These are phyloP conservation scores for Passer montanus DNA, from an alignment of 2,113 vertebrate species.

Conservation along the genomic window DNA sequence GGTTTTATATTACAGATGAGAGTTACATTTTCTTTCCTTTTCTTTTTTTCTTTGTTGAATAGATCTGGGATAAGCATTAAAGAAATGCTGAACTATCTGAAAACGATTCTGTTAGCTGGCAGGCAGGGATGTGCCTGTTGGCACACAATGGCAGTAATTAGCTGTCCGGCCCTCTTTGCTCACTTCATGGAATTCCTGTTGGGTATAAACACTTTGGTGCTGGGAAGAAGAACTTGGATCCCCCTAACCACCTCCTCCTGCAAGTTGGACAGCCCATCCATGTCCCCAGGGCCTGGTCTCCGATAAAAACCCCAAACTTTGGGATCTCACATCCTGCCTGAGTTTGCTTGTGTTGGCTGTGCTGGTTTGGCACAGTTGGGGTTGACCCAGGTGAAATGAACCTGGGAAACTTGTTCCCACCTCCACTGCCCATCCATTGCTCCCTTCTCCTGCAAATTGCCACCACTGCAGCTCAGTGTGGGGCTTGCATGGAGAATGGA, in stretches of 20 bases:
- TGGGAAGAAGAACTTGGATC: neutral
- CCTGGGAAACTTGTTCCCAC: neutral
- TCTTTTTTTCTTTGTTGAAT: slow-evolving; percentile 21
- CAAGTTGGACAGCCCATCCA: neutral
- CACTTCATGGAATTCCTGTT: slow-evolving; percentile 2
- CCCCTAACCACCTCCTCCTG: neutral
- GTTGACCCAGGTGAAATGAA: neutral
- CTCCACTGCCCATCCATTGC: neutral
- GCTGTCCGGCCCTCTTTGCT: slow-evolving; percentile 5
- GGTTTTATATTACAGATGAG: slow-evolving; percentile 47
- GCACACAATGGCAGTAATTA: slow-evolving; percentile 50
- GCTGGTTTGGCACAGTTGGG: neutral
- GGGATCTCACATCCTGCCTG: neutral
- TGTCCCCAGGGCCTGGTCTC: neutral
- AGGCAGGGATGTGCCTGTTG: slow-evolving; percentile 28
- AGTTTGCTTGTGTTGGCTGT: neutral
- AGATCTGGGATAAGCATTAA: slow-evolving; percentile 56
- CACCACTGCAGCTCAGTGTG: fast-evolving
- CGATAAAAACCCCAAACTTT: neutral
- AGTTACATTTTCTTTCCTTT: slow-evolving; percentile 53
- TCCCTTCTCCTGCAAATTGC: neutral
- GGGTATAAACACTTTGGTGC: neutral
- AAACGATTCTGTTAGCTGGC: slow-evolving; percentile 55
- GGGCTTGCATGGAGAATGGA: neutral
- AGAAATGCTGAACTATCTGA: slow-evolving; percentile 50